Evolutionary conservation across 1,140 invertebrate species (phyloP).

Genomic region (Drosophila ambigua): DNA sequence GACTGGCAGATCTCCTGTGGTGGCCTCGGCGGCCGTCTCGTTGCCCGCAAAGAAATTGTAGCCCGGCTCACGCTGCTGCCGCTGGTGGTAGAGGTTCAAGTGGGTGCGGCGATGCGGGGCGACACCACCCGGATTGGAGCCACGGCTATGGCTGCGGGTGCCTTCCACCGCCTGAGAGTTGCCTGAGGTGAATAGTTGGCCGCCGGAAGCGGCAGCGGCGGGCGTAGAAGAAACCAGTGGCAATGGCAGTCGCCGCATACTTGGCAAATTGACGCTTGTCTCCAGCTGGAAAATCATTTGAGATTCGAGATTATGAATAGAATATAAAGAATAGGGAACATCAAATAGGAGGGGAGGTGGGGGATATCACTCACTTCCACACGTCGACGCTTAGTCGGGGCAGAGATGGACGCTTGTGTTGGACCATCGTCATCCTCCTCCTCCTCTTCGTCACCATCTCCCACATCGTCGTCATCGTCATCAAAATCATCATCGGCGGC

Average conservation of each 20-base stretch:
- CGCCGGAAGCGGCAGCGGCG: slow-evolving; percentile 28
- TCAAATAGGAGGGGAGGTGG: neutral
- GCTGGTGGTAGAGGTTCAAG: slow-evolving; percentile 55
- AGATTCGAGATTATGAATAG: too few species aligned
- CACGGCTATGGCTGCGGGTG: slow-evolving; percentile 6
- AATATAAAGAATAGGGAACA: neutral
- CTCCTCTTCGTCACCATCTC: slow-evolving; percentile 28
- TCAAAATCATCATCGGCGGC: slow-evolving; percentile 1
- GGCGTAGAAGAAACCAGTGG: slow-evolving; percentile 56
- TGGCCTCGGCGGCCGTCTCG: slow-evolving; percentile 58
- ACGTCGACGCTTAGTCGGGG: slow-evolving; percentile 30
- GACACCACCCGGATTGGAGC: slow-evolving; percentile 7
- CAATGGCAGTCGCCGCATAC: slow-evolving; percentile 47
- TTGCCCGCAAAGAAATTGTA: slow-evolving; percentile 59
- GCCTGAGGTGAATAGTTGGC: slow-evolving; percentile 17
- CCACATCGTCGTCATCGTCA: neutral
- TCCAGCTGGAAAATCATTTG: slow-evolving; percentile 4
- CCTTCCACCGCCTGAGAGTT: slow-evolving; percentile 1
- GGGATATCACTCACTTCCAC: slow-evolving; percentile 13
- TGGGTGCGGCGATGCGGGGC: slow-evolving; percentile 47
- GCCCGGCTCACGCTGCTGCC: slow-evolving; percentile 63
- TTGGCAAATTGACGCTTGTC: slow-evolving; percentile 29
- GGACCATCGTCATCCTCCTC: slow-evolving; percentile 37
- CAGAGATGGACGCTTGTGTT: neutral
- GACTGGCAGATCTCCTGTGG: slow-evolving; percentile 66